These are phyloP conservation scores for Trematocara unimaculatum DNA, from an alignment of 2,113 vertebrate genomes.

Conservation along the genomic window DNA sequence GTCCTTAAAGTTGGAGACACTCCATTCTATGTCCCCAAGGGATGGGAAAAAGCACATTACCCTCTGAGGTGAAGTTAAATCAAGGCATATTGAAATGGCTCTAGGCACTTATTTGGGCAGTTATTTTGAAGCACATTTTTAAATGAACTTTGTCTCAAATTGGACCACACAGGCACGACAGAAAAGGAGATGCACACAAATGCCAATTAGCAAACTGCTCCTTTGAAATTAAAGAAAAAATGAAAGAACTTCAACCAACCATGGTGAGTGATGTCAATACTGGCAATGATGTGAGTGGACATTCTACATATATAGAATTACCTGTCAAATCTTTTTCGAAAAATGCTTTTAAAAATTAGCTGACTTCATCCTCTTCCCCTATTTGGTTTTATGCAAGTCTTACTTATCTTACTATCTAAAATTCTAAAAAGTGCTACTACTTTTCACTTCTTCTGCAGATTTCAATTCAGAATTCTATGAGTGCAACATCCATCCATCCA, in stretches of 20 bases:
- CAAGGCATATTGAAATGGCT: not conserved
- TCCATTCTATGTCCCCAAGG: not conserved
- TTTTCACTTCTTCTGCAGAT: not conserved
- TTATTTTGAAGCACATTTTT: not conserved
- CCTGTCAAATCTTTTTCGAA: not conserved
- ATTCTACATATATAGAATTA: not conserved
- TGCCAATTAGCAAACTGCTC: not conserved
- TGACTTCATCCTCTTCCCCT: not conserved
- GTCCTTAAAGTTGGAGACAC: not conserved
- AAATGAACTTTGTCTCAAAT: not conserved
- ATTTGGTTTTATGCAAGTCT: not conserved
- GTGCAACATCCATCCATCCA: not conserved
- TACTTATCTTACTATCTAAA: not conserved
- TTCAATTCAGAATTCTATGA: not conserved
- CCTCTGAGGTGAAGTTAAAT: not conserved
- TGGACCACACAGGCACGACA: not conserved
- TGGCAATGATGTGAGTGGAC: not conserved
- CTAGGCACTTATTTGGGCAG: not conserved
- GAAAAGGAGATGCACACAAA: not conserved
- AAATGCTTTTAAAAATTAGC: not conserved
- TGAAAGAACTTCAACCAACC: not conserved
- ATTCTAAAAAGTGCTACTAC: not conserved
- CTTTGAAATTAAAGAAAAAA: not conserved
- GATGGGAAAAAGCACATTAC: not conserved
- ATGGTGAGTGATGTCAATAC: not conserved